phyloP scores from a whole-genome alignment of 2,113 vertebrate species.

The Ammodytes marinus region DNA sequence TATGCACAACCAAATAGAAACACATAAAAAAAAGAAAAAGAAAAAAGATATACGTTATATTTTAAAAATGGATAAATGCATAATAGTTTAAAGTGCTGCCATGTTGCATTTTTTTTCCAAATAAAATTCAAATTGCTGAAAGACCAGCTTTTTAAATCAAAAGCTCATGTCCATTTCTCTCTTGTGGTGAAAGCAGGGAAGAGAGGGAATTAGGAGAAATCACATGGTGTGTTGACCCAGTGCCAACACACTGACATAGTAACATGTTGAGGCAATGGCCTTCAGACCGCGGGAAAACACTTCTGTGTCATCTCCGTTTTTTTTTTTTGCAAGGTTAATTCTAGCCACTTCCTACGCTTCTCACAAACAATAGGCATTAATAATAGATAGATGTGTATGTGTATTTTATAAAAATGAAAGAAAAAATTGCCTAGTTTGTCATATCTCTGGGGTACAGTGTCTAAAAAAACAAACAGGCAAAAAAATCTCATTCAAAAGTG shows the following conservation, averaged over 20 bases:
- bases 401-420: background rate
- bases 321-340: background rate
- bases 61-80: too few species aligned
- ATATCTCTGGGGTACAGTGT: background rate
- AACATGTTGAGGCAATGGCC: conserved; percentile 9
- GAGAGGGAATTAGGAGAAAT: conserved; percentile 58
- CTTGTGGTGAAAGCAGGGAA: background rate
- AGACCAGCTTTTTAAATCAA: background rate
- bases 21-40: background rate
- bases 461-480: background rate
- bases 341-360: background rate
- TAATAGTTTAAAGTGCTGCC: background rate
- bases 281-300: conserved; percentile 9
- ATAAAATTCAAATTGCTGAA: background rate
- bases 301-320: background rate
- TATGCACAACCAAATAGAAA: background rate
- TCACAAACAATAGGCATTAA: background rate
- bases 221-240: conserved; percentile 67
- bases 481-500: too few species aligned
- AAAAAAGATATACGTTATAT: too few species aligned
- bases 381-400: too few species aligned
- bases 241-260: conserved; percentile 27
- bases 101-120: background rate
- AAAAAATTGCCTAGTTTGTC: background rate
- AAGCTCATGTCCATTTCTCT: background rate